Conservation (phyloP, 1,140 invertebrate genomes). For the Drosophila orena region DNA sequence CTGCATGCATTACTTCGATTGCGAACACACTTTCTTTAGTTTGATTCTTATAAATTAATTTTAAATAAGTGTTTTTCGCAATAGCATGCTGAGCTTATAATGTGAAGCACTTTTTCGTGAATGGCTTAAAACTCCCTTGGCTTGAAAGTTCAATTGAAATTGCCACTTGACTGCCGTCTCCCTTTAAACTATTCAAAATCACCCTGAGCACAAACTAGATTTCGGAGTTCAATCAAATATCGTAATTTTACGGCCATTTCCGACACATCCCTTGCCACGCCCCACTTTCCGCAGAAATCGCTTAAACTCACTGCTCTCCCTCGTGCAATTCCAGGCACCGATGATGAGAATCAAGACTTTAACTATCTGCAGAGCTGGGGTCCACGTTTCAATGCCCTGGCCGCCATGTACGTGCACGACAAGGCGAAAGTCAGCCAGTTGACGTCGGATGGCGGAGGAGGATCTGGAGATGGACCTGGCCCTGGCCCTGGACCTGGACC, state of each 20-base stretch:
- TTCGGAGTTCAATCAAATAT: background rate
- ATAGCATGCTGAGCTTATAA: no score
- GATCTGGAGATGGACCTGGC: constrained; percentile 12
- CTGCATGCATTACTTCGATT: no score
- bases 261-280: background rate
- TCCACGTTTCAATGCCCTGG: constrained; percentile 97
- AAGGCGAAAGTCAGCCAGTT: constrained; percentile 70
- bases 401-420: constrained; percentile 97
- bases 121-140: no score
- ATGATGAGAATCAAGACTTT: constrained; percentile 98
- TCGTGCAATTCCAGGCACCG: constrained; percentile 89
- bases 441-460: constrained; percentile 28
- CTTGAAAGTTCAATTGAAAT: background rate
- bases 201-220: background rate
- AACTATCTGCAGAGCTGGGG: constrained; percentile 98
- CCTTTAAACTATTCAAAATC: background rate
- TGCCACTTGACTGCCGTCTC: background rate
- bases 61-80: no score
- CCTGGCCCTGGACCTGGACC: constrained; percentile 12
- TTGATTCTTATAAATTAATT: no score
- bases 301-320: constrained; percentile 7
- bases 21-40: no score
- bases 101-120: no score
- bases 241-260: background rate
- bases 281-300: constrained; percentile 6